These are phyloP conservation scores for Episyrphus balteatus DNA, from an alignment of 1,140 invertebrate genomes.

Conservation along the genomic window DNA sequence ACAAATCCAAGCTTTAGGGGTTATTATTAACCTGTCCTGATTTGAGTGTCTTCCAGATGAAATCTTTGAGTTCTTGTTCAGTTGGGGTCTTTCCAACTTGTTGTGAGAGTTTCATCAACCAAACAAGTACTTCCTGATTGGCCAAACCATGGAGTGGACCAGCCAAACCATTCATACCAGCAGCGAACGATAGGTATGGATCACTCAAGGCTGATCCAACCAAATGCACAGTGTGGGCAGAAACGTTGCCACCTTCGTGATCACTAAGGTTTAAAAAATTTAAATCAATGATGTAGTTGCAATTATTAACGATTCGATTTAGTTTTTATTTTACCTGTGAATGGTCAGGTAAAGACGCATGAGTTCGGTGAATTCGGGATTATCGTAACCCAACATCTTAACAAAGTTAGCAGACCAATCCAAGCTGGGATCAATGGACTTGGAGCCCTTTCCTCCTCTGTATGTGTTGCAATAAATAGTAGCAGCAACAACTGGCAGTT, in stretches of 20 bases:
- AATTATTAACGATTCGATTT: background rate
- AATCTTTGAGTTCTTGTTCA: slow-evolving; percentile 83
- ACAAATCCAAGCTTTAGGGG: background rate
- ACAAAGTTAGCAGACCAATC: slow-evolving; percentile 95
- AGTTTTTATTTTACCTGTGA: slow-evolving; percentile 48
- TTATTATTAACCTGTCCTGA: slow-evolving; percentile 47
- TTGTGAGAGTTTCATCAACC: slow-evolving; percentile 67
- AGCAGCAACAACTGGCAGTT: slow-evolving; percentile 87
- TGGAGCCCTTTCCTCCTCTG: slow-evolving; percentile 73
- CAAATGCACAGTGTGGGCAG: slow-evolving; percentile 87
- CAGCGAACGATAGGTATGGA: slow-evolving; percentile 88
- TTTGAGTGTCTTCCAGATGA: slow-evolving; percentile 91
- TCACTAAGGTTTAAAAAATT: slow-evolving; percentile 49
- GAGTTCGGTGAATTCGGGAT: slow-evolving; percentile 78
- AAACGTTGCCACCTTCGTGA: slow-evolving; percentile 93
- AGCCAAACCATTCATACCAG: slow-evolving; percentile 88
- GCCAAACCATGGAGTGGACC: slow-evolving; percentile 93
- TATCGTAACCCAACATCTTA: slow-evolving; percentile 84
- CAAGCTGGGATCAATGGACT: slow-evolving; percentile 75
- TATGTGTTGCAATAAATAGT: slow-evolving; percentile 90
- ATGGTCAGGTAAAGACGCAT: slow-evolving; percentile 93
- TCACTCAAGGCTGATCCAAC: slow-evolving; percentile 92
- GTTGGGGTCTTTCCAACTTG: slow-evolving; percentile 71
- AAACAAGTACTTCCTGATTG: slow-evolving; percentile 86
- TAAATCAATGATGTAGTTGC: background rate